phyloP scores from a whole-genome alignment of 2,797 vertebrate species.

The Zonotrichia albicollis region DNA sequence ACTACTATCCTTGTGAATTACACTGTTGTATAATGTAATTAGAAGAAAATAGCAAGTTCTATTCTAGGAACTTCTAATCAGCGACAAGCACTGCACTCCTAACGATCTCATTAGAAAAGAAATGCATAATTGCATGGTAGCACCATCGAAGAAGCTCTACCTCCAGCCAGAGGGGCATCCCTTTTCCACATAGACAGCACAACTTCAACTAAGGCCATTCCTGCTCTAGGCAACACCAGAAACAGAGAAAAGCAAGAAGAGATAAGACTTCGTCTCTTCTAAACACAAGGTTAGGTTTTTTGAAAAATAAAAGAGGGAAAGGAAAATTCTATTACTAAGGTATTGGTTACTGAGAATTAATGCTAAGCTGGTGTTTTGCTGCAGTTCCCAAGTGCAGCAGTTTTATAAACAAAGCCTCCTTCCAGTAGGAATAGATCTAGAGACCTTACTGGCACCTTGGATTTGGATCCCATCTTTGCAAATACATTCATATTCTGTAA shows the following conservation, averaged over 20 bases:
- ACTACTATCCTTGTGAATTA: constrained; percentile 67
- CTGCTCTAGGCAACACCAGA: neutral
- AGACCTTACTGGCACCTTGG: neutral
- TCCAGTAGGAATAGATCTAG: neutral
- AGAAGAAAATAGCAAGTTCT: constrained; percentile 71
- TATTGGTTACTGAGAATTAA: neutral
- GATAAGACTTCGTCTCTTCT: neutral
- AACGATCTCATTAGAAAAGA: constrained; percentile 68
- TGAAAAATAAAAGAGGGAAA: neutral
- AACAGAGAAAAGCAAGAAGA: neutral
- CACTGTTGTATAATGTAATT: constrained; percentile 70
- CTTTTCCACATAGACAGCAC: neutral
- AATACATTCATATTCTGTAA: neutral
- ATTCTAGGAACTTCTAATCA: constrained; percentile 73
- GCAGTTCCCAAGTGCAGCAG: neutral
- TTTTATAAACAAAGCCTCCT: neutral
- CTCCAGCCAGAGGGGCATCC: constrained; percentile 31
- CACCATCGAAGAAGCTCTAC: constrained; percentile 37
- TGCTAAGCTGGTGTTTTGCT: neutral
- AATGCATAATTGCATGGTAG: constrained; percentile 59
- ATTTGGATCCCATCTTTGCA: neutral
- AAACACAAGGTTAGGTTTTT: neutral
- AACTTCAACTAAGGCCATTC: neutral
- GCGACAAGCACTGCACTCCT: constrained; percentile 61
- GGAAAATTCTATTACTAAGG: neutral